These are phyloP conservation scores for Zaprionus vittiger DNA, from an alignment of 1,140 invertebrate species.

Conservation along the genomic window DNA sequence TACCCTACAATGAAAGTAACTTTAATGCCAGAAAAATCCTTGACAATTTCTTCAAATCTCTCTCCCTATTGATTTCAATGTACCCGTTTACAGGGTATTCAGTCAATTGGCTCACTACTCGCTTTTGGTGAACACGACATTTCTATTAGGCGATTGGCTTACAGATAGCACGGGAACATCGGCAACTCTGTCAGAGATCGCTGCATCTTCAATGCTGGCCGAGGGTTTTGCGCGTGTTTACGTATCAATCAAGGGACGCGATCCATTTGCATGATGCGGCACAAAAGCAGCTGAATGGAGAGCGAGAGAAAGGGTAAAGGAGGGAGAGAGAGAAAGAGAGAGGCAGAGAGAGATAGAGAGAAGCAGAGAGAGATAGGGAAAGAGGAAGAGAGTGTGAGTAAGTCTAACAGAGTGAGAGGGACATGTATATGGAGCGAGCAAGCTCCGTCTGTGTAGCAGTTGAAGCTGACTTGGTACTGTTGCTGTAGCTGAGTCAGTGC, in stretches of 20 bases:
- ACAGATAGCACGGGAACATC: neutral
- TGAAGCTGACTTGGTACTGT: neutral
- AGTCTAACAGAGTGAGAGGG: conserved; percentile 9
- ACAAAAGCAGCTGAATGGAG: conserved; percentile 66
- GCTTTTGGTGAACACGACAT: conserved; percentile 31
- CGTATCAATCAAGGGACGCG: conserved; percentile 74
- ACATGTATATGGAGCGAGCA: conserved; percentile 29
- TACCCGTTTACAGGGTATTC: conserved; percentile 9
- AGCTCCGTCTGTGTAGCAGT: neutral
- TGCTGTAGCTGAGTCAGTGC: conserved; percentile 46
- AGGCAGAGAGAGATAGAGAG: neutral
- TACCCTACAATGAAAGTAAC: neutral
- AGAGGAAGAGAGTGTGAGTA: conserved; percentile 5
- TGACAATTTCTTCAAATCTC: neutral
- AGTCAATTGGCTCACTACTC: conserved; percentile 25
- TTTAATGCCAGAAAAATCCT: too few relatives aligned
- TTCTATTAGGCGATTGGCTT: conserved; percentile 64
- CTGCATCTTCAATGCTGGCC: conserved; percentile 41
- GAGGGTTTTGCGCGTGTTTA: conserved; percentile 79
- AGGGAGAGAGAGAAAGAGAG: neutral
- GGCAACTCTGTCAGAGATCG: conserved; percentile 35
- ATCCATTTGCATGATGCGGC: conserved; percentile 78
- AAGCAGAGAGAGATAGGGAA: conserved; percentile 14
- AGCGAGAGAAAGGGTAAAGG: conserved; percentile 26
- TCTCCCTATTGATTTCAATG: neutral